Evolutionary conservation across 2,113 vertebrate genomes (phyloP).

Genomic region (Otis tarda): DNA sequence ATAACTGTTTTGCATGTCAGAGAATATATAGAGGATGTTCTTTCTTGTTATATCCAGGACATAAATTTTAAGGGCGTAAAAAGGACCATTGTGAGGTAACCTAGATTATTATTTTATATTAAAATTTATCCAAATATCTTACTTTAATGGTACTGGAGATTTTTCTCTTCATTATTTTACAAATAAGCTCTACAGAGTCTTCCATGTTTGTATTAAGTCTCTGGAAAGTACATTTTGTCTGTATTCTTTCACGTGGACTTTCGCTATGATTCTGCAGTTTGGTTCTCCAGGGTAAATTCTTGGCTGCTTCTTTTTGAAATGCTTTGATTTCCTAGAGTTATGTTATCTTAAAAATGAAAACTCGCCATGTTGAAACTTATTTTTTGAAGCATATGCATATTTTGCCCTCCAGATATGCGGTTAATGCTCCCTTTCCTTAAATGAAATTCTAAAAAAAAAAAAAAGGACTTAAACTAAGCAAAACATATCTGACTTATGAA

Average conservation of each 20-base stretch:
- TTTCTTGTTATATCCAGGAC: neutral
- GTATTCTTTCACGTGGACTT: neutral
- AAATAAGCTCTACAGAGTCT: neutral
- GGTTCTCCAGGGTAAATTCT: neutral
- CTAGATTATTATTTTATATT: neutral
- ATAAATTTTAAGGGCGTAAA: neutral
- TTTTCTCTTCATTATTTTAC: neutral
- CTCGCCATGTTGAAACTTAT: neutral
- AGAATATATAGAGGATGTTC: neutral
- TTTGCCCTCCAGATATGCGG: neutral
- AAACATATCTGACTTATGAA: neutral
- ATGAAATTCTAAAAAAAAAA: neutral
- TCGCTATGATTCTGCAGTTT: neutral
- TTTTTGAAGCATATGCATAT: neutral
- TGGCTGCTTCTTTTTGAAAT: neutral
- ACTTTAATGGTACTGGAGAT: rapidly evolving
- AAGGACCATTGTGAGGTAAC: neutral
- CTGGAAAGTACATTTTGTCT: neutral
- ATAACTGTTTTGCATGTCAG: neutral
- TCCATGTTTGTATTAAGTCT: neutral
- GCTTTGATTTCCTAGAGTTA: neutral
- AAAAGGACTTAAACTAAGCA: neutral
- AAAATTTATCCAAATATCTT: neutral
- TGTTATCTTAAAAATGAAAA: neutral
- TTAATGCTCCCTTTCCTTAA: neutral